Percentiles rank a stretch among this genome's conserved stretches.
Evolutionary conservation across 2,113 vertebrate species (phyloP).

Genomic region (Anseranas semipalmata): DNA sequence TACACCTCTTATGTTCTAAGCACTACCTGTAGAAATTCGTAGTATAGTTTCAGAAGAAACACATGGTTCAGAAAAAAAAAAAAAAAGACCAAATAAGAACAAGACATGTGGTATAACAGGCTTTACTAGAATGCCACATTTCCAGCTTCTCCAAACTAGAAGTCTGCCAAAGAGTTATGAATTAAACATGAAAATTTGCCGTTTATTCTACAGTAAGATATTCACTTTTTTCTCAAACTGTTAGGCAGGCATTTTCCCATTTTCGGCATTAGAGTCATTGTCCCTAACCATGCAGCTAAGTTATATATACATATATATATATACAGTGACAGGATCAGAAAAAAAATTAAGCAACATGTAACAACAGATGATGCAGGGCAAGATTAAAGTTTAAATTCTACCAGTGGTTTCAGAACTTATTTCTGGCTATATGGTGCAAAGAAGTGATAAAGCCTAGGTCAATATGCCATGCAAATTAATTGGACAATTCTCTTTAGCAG

Average conservation of each 20-base stretch:
- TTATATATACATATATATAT: neutral
- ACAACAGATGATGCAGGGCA: slow-evolving; percentile 59
- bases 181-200: slow-evolving; percentile 13
- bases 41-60: neutral
- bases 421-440: neutral
- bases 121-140: neutral
- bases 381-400: slow-evolving; percentile 3
- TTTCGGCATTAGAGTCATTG: neutral
- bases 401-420: neutral
- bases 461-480: neutral
- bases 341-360: slow-evolving; percentile 50
- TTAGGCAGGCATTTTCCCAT: slow-evolving; percentile 64
- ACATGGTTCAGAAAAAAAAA: neutral
- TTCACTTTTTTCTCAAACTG: slow-evolving; percentile 46
- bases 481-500: neutral
- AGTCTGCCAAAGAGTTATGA: neutral
- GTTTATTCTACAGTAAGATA: neutral
- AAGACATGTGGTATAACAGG: neutral
- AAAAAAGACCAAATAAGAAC: neutral
- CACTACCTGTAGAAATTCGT: neutral
- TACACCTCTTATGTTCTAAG: neutral
- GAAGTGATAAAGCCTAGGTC: neutral
- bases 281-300: slow-evolving; percentile 37
- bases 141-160: slow-evolving; percentile 5
- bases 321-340: slow-evolving; percentile 32